A percentile compares a stretch with the other conserved stretches of the same genome.
These are phyloP conservation scores for Anarhynchus alexandrinus DNA, from an alignment of 2,113 vertebrate species.

Conservation along the genomic window DNA sequence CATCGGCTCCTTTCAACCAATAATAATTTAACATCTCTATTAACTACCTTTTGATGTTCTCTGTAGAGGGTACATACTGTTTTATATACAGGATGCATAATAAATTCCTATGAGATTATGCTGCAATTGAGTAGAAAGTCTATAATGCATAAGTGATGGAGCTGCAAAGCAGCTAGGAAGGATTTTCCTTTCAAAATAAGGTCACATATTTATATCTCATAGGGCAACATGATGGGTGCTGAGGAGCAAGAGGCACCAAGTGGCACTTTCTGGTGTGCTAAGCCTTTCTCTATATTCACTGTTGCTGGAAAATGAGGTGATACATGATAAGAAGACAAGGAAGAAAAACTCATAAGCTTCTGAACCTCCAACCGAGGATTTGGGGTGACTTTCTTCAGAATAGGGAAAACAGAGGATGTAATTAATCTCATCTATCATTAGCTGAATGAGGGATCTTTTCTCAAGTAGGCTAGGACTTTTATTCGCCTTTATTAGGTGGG, in stretches of 20 bases:
- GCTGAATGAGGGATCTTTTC: not conserved
- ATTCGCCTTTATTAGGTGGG: not conserved
- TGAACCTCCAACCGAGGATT: not conserved
- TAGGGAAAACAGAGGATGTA: not conserved
- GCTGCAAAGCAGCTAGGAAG: constrained; percentile 31
- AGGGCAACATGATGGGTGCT: not conserved
- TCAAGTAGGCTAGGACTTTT: not conserved
- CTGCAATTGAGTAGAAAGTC: constrained; percentile 64
- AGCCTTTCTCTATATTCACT: not conserved
- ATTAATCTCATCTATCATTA: not conserved
- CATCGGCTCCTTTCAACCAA: constrained; percentile 67
- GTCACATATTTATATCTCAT: constrained; percentile 52
- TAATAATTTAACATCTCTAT: constrained; percentile 73
- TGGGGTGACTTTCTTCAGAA: not conserved
- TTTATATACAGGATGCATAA: constrained; percentile 65
- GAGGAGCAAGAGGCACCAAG: not conserved
- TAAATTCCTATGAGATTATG: constrained; percentile 65
- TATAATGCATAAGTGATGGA: constrained; percentile 55
- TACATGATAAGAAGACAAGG: not conserved
- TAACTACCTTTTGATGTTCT: constrained; percentile 69
- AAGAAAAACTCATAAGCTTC: not conserved
- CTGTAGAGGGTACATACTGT: constrained; percentile 42
- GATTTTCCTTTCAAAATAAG: constrained; percentile 56
- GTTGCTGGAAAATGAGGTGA: not conserved
- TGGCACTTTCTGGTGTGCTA: not conserved